phyloP scores from a whole-genome alignment of 2,888 invertebrate species.

The Epinotia brunnichana region DNA sequence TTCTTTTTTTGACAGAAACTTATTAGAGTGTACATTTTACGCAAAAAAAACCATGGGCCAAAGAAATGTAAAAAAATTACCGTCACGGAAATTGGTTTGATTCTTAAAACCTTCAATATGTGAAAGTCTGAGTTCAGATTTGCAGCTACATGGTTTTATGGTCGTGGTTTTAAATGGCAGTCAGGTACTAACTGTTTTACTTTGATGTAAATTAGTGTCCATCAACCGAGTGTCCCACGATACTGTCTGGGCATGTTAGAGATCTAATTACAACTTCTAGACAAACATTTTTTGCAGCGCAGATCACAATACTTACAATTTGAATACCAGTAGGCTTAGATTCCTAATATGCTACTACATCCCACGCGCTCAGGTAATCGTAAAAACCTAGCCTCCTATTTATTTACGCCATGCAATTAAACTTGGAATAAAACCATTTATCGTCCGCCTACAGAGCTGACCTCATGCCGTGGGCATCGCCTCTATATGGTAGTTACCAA shows the following conservation, averaged over 20 bases:
- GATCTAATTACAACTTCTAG: too few species aligned
- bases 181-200: not conserved
- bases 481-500: conserved; percentile 33
- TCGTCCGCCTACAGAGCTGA: conserved; percentile 33
- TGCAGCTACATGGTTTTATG: too few species aligned
- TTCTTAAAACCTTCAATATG: not conserved
- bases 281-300: too few species aligned
- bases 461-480: conserved; percentile 37
- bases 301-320: too few species aligned
- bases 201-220: not conserved
- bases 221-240: not conserved
- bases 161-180: not conserved
- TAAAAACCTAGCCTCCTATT: conserved; percentile 19
- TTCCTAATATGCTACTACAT: conserved; percentile 18
- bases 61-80: not conserved
- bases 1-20: too few species aligned
- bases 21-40: too few species aligned
- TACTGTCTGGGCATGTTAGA: not conserved
- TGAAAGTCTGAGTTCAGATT: not conserved
- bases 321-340: not conserved
- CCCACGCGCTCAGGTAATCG: conserved; percentile 25
- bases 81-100: not conserved
- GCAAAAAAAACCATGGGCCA: not conserved
- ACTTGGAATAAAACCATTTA: conserved; percentile 20
- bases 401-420: conserved; percentile 36